Percentiles rank a stretch among this genome's conserved stretches.
These are phyloP conservation scores for Zapornia atra DNA, from an alignment of 2,113 vertebrate genomes.

Conservation along the genomic window DNA sequence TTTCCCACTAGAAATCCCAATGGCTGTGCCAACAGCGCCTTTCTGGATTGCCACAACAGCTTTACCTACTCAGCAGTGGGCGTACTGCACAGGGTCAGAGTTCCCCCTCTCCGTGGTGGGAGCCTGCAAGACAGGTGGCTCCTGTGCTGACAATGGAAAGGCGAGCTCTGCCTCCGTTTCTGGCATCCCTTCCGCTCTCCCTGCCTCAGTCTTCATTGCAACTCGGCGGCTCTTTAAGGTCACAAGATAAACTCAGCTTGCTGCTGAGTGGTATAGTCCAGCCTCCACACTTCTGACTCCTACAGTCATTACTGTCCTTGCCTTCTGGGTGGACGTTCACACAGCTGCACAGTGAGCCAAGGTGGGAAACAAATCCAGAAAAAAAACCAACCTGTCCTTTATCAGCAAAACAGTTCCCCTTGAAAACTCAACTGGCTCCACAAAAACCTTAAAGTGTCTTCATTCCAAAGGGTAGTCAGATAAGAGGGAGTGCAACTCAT, in stretches of 20 bases:
- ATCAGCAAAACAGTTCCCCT: background rate
- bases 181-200: background rate
- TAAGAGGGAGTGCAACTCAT: background rate
- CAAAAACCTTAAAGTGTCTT: background rate
- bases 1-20: background rate
- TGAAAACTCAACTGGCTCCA: background rate
- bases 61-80: background rate
- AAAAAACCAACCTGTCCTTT: background rate
- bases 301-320: background rate
- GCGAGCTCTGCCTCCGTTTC: background rate
- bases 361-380: background rate
- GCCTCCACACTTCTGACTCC: background rate
- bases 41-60: background rate
- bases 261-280: background rate
- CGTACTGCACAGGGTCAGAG: rapidly evolving
- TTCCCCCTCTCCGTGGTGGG: rapidly evolving
- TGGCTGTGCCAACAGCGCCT: background rate
- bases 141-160: background rate
- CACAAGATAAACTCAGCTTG: background rate
- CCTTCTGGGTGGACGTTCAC: background rate
- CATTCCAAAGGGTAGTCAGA: background rate
- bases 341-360: background rate
- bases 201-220: background rate
- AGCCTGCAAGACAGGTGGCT: background rate
- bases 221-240: background rate